Conservation (phyloP, 2,888 invertebrate species). For the Diploptera punctata region DNA sequence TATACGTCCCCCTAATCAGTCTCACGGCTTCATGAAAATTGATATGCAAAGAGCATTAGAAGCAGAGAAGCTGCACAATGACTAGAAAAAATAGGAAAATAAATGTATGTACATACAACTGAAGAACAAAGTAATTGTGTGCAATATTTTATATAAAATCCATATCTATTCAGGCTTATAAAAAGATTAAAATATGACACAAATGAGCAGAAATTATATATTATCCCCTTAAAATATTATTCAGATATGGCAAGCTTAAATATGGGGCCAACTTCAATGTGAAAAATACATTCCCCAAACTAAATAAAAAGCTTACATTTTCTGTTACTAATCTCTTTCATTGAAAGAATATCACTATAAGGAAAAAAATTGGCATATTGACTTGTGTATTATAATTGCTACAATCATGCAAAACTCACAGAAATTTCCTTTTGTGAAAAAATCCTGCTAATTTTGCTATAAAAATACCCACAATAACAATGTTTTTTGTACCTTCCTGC, state of each 20-base stretch:
- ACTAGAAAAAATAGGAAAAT: conserved; percentile 12
- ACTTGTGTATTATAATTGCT: background rate
- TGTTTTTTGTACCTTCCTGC: too few relatives aligned
- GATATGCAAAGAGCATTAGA: background rate
- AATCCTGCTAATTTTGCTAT: conserved; percentile 6
- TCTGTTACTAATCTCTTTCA: background rate
- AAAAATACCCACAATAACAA: background rate
- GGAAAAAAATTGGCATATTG: background rate
- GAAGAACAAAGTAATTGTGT: background rate
- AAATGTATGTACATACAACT: background rate
- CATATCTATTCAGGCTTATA: background rate
- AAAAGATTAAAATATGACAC: background rate
- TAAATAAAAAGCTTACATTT: background rate
- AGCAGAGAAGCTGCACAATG: background rate
- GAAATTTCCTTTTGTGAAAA: background rate
- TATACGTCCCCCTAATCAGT: background rate
- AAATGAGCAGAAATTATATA: background rate
- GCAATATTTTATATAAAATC: too few relatives aligned
- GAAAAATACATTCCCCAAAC: conserved; percentile 8
- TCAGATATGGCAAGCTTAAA: background rate
- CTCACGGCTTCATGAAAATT: background rate
- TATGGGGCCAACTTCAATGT: conserved; percentile 8
- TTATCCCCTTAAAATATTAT: too few relatives aligned
- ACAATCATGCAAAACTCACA: background rate
- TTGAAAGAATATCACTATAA: conserved; percentile 9